These are phyloP conservation scores for Halichoeres trimaculatus DNA, from an alignment of 2,113 vertebrate species.

Conservation along the genomic window DNA sequence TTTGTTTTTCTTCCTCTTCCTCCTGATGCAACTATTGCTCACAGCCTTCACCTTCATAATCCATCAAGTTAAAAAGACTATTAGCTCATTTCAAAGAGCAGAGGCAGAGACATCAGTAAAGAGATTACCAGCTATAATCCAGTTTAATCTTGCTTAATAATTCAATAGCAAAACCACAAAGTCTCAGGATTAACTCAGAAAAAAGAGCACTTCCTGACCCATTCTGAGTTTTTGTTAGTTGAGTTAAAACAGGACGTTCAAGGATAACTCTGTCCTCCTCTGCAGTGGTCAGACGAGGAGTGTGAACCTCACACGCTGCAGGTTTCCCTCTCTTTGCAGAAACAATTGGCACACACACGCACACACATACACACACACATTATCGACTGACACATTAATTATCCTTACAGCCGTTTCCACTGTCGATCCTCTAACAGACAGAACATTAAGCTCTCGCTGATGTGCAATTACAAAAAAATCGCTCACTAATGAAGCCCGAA, in stretches of 20 bases:
- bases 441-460: conserved; percentile 40
- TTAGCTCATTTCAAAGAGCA: neutral
- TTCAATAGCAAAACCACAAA: conserved; percentile 5
- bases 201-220: neutral
- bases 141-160: neutral
- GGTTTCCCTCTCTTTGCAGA: conserved; percentile 8
- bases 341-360: conserved; percentile 22
- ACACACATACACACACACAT: neutral
- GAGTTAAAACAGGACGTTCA: neutral
- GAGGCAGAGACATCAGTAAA: neutral
- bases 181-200: neutral
- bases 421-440: conserved; percentile 20
- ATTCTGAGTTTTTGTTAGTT: neutral
- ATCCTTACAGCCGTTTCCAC: conserved; percentile 32
- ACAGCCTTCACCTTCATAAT: neutral
- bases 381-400: conserved; percentile 40
- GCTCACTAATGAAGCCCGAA: conserved; percentile 50
- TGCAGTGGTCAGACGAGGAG: neutral
- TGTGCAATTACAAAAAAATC: conserved; percentile 41
- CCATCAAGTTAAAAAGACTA: neutral
- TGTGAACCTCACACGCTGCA: neutral
- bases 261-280: neutral
- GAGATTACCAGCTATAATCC: neutral
- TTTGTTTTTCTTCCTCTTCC: neutral
- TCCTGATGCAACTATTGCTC: neutral